Conservation (phyloP, 2,113 vertebrate genomes). For the Alaudala cheleensis region DNA sequence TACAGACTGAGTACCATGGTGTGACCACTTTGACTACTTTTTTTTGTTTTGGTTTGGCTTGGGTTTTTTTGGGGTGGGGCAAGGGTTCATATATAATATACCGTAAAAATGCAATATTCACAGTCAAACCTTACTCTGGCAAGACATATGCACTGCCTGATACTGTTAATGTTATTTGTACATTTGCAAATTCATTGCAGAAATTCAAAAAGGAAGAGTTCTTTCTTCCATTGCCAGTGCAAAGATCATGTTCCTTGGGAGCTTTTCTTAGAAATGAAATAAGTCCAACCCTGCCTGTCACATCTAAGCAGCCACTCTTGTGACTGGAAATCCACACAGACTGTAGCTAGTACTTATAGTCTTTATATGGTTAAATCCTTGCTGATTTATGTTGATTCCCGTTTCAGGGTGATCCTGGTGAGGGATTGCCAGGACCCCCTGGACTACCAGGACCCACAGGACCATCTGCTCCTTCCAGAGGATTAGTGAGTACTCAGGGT, state of each 20-base stretch:
- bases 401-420: conserved; percentile 77
- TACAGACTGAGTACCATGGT: neutral
- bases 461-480: conserved; percentile 23
- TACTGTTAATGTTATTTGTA: neutral
- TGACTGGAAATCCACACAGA: neutral
- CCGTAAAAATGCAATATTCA: neutral
- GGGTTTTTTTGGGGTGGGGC: neutral
- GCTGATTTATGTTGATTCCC: neutral
- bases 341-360: neutral
- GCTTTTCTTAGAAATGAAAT: neutral
- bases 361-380: neutral
- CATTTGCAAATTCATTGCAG: neutral
- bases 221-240: neutral
- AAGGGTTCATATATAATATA: neutral
- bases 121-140: neutral
- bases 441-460: conserved; percentile 78
- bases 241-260: neutral
- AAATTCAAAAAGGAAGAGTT: neutral
- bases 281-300: neutral
- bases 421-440: conserved; percentile 76
- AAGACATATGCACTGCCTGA: neutral
- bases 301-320: neutral
- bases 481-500: conserved; percentile 48
- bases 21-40: neutral
- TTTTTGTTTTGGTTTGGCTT: neutral